A percentile compares a stretch with the other conserved stretches of the same genome.
These are phyloP conservation scores for Oeneis ivallda DNA, from an alignment of 2,888 invertebrate genomes.

Conservation along the genomic window DNA sequence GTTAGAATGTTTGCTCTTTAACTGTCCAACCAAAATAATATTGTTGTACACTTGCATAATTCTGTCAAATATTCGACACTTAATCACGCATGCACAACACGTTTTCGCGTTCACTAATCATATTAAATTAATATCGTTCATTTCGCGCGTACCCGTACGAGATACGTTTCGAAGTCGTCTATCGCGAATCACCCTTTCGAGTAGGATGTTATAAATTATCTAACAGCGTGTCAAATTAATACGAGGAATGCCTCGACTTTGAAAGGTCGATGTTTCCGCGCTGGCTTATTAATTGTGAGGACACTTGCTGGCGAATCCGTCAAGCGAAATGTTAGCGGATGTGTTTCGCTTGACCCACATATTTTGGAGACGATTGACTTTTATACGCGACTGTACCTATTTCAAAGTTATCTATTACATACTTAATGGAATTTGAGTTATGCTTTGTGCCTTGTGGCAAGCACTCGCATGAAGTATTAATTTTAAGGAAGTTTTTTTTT, in stretches of 20 bases:
- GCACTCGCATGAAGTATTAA: background rate
- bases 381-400: conserved; percentile 35
- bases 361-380: conserved; percentile 30
- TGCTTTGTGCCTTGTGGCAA: conserved; percentile 4
- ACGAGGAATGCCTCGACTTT: conserved; percentile 70
- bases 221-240: conserved; percentile 80
- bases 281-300: conserved; percentile 73
- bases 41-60: conserved; percentile 26
- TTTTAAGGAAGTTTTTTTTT: background rate
- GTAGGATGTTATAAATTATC: conserved; percentile 82
- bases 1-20: background rate
- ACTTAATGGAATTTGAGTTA: conserved; percentile 18
- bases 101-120: conserved; percentile 40
- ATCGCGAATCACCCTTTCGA: conserved; percentile 55
- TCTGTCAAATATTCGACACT: conserved; percentile 33
- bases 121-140: conserved; percentile 29
- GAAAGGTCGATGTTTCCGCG: conserved; percentile 69
- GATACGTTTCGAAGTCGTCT: conserved; percentile 45
- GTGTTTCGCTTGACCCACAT: conserved; percentile 41
- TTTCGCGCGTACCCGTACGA: conserved; percentile 42
- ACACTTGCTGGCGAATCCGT: conserved; percentile 73
- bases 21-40: conserved; percentile 26
- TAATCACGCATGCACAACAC: conserved; percentile 32
- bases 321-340: conserved; percentile 49
- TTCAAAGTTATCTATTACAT: conserved; percentile 13